Conservation (phyloP, 2,888 invertebrate genomes). For the Rhagophthalmus giganteus region DNA sequence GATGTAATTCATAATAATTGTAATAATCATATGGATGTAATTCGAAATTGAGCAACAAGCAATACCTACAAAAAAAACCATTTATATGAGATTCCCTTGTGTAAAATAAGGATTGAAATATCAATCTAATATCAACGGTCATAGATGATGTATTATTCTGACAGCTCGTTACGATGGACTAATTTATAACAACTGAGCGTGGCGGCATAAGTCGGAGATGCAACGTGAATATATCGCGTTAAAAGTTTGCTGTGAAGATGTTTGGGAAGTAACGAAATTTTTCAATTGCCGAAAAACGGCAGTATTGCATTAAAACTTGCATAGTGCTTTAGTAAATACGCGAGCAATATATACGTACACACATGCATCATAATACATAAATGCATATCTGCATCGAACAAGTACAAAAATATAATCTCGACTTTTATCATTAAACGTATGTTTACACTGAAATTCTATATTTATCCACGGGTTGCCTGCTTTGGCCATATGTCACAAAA, state of each 20-base stretch:
- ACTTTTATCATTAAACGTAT: constrained; percentile 8
- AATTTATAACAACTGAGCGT: constrained; percentile 37
- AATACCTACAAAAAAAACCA: constrained; percentile 5
- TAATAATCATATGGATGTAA: neutral
- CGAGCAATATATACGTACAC: too few species aligned
- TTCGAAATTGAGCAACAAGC: neutral
- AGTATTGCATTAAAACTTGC: too few species aligned
- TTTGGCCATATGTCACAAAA: constrained; percentile 11
- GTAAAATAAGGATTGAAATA: constrained; percentile 36
- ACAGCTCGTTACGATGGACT: constrained; percentile 35
- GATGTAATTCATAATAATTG: neutral
- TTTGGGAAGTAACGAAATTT: too few species aligned
- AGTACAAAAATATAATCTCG: constrained; percentile 5
- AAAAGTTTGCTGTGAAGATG: too few species aligned
- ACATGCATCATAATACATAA: too few species aligned
- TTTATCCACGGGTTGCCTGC: constrained; percentile 5
- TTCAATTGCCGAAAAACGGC: too few species aligned
- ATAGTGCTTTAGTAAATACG: too few species aligned
- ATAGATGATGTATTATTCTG: constrained; percentile 37
- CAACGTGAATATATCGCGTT: too few species aligned
- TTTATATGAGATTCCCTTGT: constrained; percentile 20
- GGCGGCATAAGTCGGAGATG: constrained; percentile 12
- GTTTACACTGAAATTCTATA: constrained; percentile 10
- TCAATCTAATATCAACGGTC: constrained; percentile 38
- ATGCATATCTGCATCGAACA: too few species aligned